Evolutionary conservation across 2,888 invertebrate species (phyloP).

Genomic region (Drosophila subquinaria): DNA sequence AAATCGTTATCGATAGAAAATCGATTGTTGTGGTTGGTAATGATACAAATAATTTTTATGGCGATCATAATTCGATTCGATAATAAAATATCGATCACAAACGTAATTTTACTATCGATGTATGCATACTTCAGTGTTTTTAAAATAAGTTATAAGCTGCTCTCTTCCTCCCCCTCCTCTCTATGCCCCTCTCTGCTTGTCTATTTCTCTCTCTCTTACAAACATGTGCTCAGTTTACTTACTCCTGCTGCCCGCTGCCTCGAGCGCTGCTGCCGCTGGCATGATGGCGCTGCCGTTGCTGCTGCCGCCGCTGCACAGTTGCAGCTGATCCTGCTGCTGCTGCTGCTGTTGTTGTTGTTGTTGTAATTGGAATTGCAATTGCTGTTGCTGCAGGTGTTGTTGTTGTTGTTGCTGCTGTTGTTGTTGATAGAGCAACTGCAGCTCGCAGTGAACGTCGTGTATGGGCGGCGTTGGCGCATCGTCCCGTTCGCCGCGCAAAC

Average conservation of each 20-base stretch:
- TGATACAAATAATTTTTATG: no score
- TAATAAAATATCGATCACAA: no score
- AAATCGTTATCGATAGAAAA: no score
- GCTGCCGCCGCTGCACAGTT: slow-evolving; percentile 46
- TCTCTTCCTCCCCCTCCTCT: no score
- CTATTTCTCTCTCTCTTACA: neutral
- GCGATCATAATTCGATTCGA: no score
- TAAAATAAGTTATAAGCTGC: no score
- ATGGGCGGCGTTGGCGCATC: slow-evolving; percentile 79
- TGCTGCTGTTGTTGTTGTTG: slow-evolving; percentile 32
- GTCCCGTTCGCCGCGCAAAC: slow-evolving; percentile 85
- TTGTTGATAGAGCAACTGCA: slow-evolving; percentile 78
- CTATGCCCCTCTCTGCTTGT: no score
- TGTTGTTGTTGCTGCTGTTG: slow-evolving; percentile 58
- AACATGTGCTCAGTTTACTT: slow-evolving; percentile 20
- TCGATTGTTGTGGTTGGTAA: no score
- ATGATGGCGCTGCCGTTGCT: slow-evolving; percentile 40
- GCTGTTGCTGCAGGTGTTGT: slow-evolving; percentile 48
- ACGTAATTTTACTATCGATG: no score
- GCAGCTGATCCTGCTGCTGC: slow-evolving; percentile 50
- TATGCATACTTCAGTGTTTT: no score
- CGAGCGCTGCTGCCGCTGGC: slow-evolving; percentile 50
- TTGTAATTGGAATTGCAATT: slow-evolving; percentile 37
- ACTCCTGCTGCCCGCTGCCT: slow-evolving; percentile 82
- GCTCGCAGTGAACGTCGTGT: slow-evolving; percentile 66